Evolutionary conservation across 2,113 vertebrate genomes (phyloP).

Genomic region (Ammodramus savannarum): DNA sequence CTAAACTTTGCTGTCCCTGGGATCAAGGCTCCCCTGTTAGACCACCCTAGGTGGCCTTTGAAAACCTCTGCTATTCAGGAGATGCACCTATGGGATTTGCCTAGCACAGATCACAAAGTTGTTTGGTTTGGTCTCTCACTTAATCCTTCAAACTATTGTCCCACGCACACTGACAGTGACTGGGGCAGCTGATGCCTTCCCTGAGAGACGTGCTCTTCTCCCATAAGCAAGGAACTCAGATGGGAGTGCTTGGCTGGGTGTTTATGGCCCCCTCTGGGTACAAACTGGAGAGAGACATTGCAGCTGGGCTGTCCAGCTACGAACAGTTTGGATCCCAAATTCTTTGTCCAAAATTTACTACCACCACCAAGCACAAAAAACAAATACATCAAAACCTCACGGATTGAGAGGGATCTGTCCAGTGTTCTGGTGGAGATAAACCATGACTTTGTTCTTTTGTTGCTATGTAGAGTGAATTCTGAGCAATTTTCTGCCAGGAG

Average conservation of each 20-base stretch:
- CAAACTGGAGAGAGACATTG: not conserved
- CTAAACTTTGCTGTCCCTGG: not conserved
- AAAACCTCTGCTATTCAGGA: not conserved
- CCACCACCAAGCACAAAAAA: not conserved
- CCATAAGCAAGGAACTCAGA: not conserved
- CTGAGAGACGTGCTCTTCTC: not conserved
- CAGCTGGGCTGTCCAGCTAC: not conserved
- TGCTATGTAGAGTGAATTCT: not conserved
- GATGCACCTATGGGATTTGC: not conserved
- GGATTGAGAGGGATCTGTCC: not conserved
- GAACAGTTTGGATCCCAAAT: not conserved
- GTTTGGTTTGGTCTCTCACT: not conserved
- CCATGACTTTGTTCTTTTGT: not conserved
- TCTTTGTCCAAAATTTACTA: not conserved
- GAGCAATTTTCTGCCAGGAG: not conserved
- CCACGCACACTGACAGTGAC: not conserved
- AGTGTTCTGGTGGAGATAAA: not conserved
- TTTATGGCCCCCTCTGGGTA: slow-evolving; percentile 16
- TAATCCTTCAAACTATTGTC: not conserved
- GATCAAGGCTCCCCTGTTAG: not conserved
- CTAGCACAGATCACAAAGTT: not conserved
- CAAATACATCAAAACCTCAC: not conserved
- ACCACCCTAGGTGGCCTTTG: not conserved
- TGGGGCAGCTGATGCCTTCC: not conserved
- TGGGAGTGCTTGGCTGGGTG: not conserved